Conservation (phyloP, 2,797 vertebrate species). For the Xenentodon cancila region DNA sequence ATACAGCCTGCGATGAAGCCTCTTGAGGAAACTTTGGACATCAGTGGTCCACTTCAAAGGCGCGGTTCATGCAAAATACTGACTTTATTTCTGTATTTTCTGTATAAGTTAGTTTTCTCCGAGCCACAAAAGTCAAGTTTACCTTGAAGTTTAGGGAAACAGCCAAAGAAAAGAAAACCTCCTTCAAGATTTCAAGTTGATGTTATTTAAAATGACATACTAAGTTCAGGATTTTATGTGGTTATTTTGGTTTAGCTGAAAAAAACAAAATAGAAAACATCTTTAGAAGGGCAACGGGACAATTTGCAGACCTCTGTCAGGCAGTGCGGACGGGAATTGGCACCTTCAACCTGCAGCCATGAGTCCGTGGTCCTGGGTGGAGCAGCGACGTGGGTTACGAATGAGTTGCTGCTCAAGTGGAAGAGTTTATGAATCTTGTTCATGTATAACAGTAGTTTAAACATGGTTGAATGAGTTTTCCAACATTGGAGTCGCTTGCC, state of each 20-base stretch:
- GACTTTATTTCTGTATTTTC: not conserved
- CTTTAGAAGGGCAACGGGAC: not conserved
- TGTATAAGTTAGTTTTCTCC: not conserved
- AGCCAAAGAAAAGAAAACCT: too few species aligned
- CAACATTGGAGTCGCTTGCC: too few species aligned
- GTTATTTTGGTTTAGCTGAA: not conserved
- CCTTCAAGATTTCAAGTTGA: too few species aligned
- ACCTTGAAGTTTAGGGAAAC: too few species aligned
- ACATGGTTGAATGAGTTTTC: too few species aligned
- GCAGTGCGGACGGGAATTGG: not conserved
- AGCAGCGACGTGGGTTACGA: too few species aligned
- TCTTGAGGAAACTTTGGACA: not conserved
- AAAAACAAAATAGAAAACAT: not conserved
- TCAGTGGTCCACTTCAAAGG: not conserved
- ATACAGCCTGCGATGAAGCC: slow-evolving; percentile 8
- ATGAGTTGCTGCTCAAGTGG: too few species aligned
- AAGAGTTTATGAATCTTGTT: too few species aligned
- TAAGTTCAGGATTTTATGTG: not conserved
- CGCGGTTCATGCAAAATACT: not conserved
- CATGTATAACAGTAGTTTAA: too few species aligned
- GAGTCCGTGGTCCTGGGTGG: not conserved
- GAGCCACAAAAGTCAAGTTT: too few species aligned
- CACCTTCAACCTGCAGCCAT: too few species aligned
- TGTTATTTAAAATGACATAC: too few species aligned
- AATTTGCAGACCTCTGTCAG: not conserved